Percentiles rank a stretch among this genome's conserved stretches.
These are phyloP conservation scores for Aix galericulata DNA, from an alignment of 2,113 vertebrate species.

Conservation along the genomic window DNA sequence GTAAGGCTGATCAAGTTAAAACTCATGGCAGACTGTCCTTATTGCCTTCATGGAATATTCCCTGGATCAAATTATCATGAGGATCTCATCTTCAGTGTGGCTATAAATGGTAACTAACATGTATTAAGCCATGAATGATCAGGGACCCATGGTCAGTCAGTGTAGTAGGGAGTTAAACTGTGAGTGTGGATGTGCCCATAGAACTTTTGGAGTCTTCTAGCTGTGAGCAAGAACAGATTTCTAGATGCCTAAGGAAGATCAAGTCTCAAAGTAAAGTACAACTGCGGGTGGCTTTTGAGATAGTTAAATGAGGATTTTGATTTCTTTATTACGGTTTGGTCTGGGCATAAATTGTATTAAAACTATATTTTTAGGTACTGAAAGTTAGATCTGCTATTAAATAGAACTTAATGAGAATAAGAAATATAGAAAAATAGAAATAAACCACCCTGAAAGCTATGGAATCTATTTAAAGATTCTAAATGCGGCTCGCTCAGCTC, in stretches of 20 bases:
- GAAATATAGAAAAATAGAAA: not conserved
- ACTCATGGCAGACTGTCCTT: not conserved
- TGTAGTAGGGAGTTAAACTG: not conserved
- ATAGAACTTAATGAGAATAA: not conserved
- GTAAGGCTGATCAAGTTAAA: not conserved
- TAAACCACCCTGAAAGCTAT: not conserved
- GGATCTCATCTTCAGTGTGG: not conserved
- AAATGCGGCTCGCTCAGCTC: not conserved
- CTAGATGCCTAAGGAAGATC: not conserved
- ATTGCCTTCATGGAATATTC: not conserved
- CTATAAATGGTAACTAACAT: not conserved
- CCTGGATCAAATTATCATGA: not conserved
- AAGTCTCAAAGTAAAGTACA: not conserved
- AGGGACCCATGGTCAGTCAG: not conserved
- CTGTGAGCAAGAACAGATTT: not conserved
- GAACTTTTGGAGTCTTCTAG: not conserved
- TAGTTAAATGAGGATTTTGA: not conserved
- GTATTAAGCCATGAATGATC: not conserved
- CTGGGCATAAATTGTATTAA: not conserved
- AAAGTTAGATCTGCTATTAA: not conserved
- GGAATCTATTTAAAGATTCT: not conserved
- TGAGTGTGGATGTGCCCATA: not conserved
- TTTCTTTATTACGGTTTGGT: not conserved
- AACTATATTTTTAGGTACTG: not conserved
- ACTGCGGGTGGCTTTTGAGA: not conserved